These are phyloP conservation scores for Melanerpes formicivorus DNA, from an alignment of 2,113 vertebrate species.

Conservation along the genomic window DNA sequence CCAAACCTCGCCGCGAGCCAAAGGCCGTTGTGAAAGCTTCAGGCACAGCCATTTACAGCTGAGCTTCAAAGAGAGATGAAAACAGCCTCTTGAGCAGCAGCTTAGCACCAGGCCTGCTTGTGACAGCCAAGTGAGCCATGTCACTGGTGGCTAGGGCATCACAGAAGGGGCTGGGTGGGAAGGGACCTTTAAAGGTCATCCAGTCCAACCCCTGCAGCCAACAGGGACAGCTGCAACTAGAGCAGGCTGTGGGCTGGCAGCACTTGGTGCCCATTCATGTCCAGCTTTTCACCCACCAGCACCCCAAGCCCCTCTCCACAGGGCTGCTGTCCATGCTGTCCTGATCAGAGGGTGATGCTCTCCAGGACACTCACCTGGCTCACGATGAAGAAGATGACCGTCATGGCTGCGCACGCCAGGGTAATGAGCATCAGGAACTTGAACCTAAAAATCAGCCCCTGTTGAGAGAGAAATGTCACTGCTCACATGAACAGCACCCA, in stretches of 20 bases:
- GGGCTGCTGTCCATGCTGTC: no score
- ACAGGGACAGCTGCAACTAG: no score
- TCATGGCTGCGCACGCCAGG: slow-evolving; percentile 95
- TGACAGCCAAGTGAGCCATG: background rate
- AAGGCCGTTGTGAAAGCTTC: background rate
- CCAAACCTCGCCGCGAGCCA: accelerated
- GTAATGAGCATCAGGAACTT: slow-evolving; percentile 99
- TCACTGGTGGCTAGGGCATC: no score
- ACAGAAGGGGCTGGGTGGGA: no score
- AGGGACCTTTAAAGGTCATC: no score
- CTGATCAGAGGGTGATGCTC: no score
- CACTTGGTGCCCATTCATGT: no score
- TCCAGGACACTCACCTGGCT: slow-evolving; percentile 85
- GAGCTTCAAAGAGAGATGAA: background rate
- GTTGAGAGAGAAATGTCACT: slow-evolving; percentile 37
- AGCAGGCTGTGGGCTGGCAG: no score
- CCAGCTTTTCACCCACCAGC: no score
- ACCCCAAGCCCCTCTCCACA: no score
- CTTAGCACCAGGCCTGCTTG: background rate
- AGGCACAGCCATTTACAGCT: background rate
- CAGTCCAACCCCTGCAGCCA: no score
- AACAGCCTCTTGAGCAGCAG: background rate
- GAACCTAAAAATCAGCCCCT: slow-evolving; percentile 98
- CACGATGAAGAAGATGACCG: slow-evolving; percentile 97
- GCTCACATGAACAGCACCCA: slow-evolving; percentile 17